phyloP scores from a whole-genome alignment of 2,888 invertebrate species.

The Brachypalpus laphriformis region DNA sequence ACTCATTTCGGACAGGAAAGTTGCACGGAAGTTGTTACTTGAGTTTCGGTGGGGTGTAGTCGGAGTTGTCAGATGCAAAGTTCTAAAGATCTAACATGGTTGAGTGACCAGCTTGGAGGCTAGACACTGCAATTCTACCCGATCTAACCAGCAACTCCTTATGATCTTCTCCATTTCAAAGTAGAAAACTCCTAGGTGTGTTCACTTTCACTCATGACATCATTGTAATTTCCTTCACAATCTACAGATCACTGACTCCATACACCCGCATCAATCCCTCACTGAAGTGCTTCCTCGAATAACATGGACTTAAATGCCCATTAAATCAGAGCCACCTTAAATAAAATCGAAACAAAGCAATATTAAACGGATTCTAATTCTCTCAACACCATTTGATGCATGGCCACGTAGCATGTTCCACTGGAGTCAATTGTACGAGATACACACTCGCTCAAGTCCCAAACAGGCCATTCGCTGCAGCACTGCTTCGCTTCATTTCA shows the following conservation, averaged over 20 bases:
- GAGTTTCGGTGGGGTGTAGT: no score
- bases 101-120: no score
- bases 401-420: slow-evolving; percentile 42
- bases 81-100: no score
- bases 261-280: background rate
- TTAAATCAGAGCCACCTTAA: slow-evolving; percentile 9
- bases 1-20: no score
- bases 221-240: background rate
- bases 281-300: background rate
- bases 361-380: slow-evolving; percentile 52
- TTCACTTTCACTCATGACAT: background rate
- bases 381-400: slow-evolving; percentile 59
- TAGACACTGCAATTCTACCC: no score
- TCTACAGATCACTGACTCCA: background rate
- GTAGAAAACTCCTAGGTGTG: no score
- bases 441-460: slow-evolving; percentile 17
- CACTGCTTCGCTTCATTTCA: slow-evolving; percentile 35
- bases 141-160: no score
- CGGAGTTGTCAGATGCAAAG: no score
- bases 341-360: slow-evolving; percentile 7
- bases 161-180: no score
- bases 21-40: no score
- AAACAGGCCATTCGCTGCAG: slow-evolving; percentile 15
- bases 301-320: background rate
- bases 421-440: slow-evolving; percentile 30